phyloP scores from a whole-genome alignment of 2,797 vertebrate genomes.

The Pipistrellus kuhlii region DNA sequence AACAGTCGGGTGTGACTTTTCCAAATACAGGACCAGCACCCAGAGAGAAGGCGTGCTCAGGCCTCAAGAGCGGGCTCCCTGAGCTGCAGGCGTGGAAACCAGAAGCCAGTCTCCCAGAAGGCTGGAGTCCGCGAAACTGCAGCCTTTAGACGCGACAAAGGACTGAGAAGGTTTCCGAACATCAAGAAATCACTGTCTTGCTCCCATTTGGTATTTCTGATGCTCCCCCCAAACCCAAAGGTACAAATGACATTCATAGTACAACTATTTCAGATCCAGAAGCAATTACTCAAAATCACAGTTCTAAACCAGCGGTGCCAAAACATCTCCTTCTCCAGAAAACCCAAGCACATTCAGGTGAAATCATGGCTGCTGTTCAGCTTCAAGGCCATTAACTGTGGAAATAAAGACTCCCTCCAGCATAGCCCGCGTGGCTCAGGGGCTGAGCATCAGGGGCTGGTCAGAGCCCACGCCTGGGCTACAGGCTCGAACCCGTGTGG shows the following conservation, averaged over 20 bases:
- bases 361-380: not conserved
- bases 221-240: not conserved
- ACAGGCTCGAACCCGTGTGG: too few relatives aligned
- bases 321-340: slow-evolving; percentile 46
- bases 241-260: not conserved
- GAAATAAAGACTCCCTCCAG: slow-evolving; percentile 8
- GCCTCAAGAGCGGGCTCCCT: not conserved
- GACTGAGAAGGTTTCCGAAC: not conserved
- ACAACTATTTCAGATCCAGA: not conserved
- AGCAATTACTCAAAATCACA: slow-evolving; percentile 40
- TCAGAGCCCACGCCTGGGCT: not conserved
- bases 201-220: not conserved
- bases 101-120: not conserved
- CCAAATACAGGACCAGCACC: not conserved
- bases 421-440: not conserved
- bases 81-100: fast-evolving
- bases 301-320: not conserved
- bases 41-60: not conserved
- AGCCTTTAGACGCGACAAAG: not conserved
- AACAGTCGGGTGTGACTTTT: fast-evolving
- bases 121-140: not conserved
- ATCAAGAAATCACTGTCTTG: not conserved
- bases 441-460: too few relatives aligned
- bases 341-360: not conserved
- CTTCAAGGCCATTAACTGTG: not conserved